Percentiles rank a stretch among this genome's conserved stretches.
These are phyloP conservation scores for Labeo calbasu DNA, from an alignment of 2,797 vertebrate species.

Conservation along the genomic window DNA sequence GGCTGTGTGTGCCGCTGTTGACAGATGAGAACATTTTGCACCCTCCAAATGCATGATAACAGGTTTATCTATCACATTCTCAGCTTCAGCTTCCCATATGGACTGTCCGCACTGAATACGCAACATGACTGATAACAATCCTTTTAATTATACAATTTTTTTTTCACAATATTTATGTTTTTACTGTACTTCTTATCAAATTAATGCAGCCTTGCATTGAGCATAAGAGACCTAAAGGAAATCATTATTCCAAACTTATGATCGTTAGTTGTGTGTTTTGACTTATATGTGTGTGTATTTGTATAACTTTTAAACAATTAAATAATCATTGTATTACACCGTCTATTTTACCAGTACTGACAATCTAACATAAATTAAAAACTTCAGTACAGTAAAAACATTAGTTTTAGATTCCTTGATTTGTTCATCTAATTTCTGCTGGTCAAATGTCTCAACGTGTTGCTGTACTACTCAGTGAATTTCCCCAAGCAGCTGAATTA, in stretches of 20 bases:
- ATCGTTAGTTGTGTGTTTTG: too few species aligned
- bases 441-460: conserved; percentile 2
- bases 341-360: background rate
- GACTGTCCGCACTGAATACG: background rate
- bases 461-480: background rate
- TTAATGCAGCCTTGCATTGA: background rate
- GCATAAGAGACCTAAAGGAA: background rate
- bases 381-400: background rate
- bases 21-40: background rate
- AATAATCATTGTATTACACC: background rate
- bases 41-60: background rate
- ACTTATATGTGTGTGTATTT: background rate
- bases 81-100: background rate
- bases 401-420: background rate
- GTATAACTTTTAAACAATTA: background rate
- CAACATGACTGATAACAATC: background rate
- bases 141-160: background rate
- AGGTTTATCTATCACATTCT: background rate
- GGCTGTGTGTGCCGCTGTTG: background rate
- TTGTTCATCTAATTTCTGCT: background rate
- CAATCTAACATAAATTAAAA: background rate
- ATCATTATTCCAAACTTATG: too few species aligned
- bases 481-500: conserved; percentile 11
- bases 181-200: background rate
- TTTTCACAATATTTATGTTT: background rate